phyloP scores from a whole-genome alignment of 92 coral and sea anemone genomes.

The Ricordea florida region DNA sequence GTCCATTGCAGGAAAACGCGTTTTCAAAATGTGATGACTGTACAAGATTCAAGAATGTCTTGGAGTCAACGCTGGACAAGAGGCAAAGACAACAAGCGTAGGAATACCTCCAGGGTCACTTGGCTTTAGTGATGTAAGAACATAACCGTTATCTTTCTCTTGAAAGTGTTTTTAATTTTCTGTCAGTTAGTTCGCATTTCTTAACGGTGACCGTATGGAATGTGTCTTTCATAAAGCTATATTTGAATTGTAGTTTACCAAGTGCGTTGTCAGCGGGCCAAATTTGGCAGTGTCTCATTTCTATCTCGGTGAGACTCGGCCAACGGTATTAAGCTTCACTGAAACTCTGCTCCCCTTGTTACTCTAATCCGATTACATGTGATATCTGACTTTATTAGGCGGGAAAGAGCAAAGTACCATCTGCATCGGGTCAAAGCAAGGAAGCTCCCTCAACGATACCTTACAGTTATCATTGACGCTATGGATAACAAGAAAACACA shows the following conservation, averaged over 20 bases:
- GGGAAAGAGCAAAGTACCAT: constrained; percentile 37
- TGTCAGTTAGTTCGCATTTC: too few relatives aligned
- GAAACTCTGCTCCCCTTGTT: too few relatives aligned
- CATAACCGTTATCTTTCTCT: too few relatives aligned
- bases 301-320: too few relatives aligned
- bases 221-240: neutral
- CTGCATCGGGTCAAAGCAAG: constrained; percentile 63
- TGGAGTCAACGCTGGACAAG: constrained; percentile 22
- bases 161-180: too few relatives aligned
- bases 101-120: constrained; percentile 3
- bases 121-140: too few relatives aligned
- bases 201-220: too few relatives aligned
- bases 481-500: constrained; percentile 61
- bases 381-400: too few relatives aligned
- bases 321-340: too few relatives aligned
- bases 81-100: neutral
- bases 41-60: constrained; percentile 14
- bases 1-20: constrained; percentile 14
- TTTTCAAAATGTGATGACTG: constrained; percentile 34
- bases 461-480: constrained; percentile 44
- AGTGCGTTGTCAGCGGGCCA: too few relatives aligned
- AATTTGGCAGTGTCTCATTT: too few relatives aligned
- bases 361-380: too few relatives aligned
- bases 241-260: neutral
- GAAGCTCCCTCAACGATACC: constrained; percentile 40